Percentiles rank a stretch among this genome's conserved stretches.
Conservation (phyloP, 2,797 vertebrate species). For the Hypotaenidia philippensis region DNA sequence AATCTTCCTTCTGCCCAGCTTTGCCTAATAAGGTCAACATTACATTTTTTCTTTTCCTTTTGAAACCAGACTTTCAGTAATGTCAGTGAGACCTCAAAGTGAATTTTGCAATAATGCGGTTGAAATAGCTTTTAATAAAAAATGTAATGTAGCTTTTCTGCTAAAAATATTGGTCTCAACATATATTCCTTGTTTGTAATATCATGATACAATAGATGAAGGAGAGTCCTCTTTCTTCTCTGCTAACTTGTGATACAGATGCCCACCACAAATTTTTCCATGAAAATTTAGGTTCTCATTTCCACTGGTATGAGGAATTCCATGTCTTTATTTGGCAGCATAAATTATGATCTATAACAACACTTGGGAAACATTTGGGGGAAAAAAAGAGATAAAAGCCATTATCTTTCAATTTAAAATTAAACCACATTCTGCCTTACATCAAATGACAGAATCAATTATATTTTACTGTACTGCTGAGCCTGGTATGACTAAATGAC, state of each 20-base stretch:
- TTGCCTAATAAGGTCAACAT: not conserved
- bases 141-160: not conserved
- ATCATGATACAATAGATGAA: not conserved
- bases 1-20: not conserved
- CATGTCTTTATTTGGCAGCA: not conserved
- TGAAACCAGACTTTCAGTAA: not conserved
- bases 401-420: slow-evolving; percentile 8
- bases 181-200: not conserved
- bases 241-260: not conserved
- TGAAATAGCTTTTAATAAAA: not conserved
- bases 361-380: not conserved
- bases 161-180: not conserved
- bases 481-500: not conserved
- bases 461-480: not conserved
- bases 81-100: not conserved
- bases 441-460: not conserved
- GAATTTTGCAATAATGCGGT: not conserved
- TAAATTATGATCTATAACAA: not conserved
- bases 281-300: not conserved
- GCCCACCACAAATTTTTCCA: not conserved
- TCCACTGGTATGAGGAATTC: not conserved
- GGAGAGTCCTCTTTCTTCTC: not conserved
- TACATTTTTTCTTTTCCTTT: not conserved
- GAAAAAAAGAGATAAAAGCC: not conserved
- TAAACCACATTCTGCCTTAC: not conserved